Evolutionary conservation across 92 coral and sea anemone genomes (phyloP).

Genomic region (Parazoanthus darwini): DNA sequence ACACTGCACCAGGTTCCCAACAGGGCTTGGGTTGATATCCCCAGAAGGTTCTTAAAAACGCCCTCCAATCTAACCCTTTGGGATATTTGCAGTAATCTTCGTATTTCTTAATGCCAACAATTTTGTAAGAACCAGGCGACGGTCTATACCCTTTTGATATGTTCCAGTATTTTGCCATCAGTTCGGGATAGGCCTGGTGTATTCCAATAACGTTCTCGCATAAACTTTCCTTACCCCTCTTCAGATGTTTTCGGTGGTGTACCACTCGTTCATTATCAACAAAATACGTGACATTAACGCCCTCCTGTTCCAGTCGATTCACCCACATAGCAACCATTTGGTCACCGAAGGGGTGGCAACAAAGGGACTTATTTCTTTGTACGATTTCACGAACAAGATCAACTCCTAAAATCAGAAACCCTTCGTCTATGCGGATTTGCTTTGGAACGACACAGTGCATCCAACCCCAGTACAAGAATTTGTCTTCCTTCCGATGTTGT

Average conservation of each 20-base stretch:
- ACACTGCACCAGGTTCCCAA: constrained; percentile 48
- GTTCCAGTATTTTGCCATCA: constrained; percentile 51
- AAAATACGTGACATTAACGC: constrained; percentile 50
- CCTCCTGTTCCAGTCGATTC: constrained; percentile 48
- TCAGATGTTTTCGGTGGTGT: constrained; percentile 26
- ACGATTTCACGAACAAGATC: constrained; percentile 55
- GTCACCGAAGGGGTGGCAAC: constrained; percentile 56
- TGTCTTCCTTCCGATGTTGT: constrained; percentile 53
- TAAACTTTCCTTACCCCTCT: neutral
- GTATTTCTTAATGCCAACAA: constrained; percentile 33
- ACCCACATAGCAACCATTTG: constrained; percentile 66
- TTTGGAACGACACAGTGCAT: constrained; percentile 43
- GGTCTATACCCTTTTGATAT: constrained; percentile 40
- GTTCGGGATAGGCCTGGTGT: constrained; percentile 52
- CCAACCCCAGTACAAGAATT: constrained; percentile 57
- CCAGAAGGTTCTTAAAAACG: constrained; percentile 39
- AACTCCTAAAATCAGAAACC: constrained; percentile 42
- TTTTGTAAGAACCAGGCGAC: neutral
- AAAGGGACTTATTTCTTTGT: constrained; percentile 49
- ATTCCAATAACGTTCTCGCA: constrained; percentile 45
- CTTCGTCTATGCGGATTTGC: constrained; percentile 56
- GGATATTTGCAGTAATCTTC: constrained; percentile 40
- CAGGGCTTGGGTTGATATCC: constrained; percentile 53
- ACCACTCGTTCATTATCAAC: constrained; percentile 50
- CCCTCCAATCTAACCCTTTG: constrained; percentile 54